Evolutionary conservation across 2,888 invertebrate genomes (phyloP).

Genomic region (Norana najaformis): DNA sequence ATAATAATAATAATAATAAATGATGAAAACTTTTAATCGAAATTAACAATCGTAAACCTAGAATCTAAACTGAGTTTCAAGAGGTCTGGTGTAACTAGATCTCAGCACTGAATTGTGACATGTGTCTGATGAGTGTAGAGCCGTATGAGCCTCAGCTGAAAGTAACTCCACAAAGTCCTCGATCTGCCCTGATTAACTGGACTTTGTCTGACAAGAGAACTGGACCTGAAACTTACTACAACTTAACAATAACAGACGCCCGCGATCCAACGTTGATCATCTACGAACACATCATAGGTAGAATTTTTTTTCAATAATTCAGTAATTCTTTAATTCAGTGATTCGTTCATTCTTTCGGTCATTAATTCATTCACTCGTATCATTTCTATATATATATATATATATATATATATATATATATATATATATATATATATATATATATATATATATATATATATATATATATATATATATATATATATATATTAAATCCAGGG

Average conservation of each 20-base stretch:
- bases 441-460: no score
- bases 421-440: no score
- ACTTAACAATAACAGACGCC: background rate
- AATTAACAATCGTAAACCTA: no score
- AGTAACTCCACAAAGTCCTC: background rate
- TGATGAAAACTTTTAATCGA: no score
- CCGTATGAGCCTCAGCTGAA: background rate
- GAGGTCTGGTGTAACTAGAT: background rate
- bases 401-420: no score
- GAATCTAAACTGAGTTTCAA: background rate
- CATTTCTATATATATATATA: no score
- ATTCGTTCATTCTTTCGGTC: no score
- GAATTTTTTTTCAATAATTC: background rate
- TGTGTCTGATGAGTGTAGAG: background rate
- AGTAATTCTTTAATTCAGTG: no score
- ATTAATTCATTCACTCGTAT: no score
- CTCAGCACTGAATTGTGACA: background rate
- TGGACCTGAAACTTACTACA: background rate
- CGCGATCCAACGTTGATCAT: background rate
- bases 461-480: no score
- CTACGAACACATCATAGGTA: background rate
- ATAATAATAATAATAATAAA: background rate
- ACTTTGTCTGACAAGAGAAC: background rate
- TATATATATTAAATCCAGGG: no score
- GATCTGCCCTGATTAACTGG: background rate